Evolutionary conservation across 2,113 vertebrate genomes (phyloP).

Genomic region (Calidris pugnax): DNA sequence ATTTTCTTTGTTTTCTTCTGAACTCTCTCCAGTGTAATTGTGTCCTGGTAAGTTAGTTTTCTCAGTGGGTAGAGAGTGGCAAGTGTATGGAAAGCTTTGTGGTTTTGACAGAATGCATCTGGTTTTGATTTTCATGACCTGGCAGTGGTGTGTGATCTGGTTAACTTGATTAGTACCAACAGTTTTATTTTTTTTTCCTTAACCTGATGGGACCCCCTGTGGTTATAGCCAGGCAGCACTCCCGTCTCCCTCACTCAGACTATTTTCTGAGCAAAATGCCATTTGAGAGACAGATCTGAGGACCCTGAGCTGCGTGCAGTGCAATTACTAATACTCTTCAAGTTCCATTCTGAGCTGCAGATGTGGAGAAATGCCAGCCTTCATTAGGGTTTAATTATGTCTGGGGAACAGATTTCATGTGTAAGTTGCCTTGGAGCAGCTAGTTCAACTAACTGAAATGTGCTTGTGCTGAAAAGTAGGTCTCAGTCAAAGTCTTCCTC

Average conservation of each 20-base stretch:
- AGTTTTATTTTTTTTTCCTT: neutral
- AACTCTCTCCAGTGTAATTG: neutral
- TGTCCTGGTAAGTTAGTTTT: neutral
- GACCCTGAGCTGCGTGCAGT: neutral
- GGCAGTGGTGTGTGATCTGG: neutral
- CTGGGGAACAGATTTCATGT: neutral
- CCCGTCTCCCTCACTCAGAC: neutral
- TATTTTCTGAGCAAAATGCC: neutral
- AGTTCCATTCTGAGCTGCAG: neutral
- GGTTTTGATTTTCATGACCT: neutral
- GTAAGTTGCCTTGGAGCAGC: neutral
- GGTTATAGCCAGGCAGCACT: neutral
- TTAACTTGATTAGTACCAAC: neutral
- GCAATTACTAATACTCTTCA: neutral
- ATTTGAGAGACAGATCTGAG: neutral
- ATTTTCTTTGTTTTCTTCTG: neutral
- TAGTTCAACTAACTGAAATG: neutral
- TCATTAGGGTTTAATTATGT: constrained; percentile 33
- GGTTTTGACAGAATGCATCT: neutral
- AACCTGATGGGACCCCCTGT: neutral
- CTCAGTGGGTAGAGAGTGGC: neutral
- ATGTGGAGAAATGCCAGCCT: neutral
- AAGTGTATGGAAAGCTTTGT: neutral
- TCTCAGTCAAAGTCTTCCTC: neutral
- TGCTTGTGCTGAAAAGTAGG: neutral